These are phyloP conservation scores for Zoanthus gigantus DNA, from an alignment of 92 coral and sea anemone species.

Conservation along the genomic window DNA sequence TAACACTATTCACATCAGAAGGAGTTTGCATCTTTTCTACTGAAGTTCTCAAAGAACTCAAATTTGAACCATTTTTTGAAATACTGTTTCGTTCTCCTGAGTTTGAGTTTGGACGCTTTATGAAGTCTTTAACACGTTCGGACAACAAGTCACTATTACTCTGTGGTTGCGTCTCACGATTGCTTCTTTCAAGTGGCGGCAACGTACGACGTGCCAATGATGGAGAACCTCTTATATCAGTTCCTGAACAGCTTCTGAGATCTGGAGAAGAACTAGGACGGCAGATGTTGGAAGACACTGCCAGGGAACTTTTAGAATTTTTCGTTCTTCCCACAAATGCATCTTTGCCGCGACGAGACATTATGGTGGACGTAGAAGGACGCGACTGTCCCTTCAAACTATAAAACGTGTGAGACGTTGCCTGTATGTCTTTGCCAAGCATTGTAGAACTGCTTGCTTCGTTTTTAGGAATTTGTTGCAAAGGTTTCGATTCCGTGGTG, in stretches of 20 bases:
- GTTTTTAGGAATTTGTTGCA: background rate
- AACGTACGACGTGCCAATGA: slow-evolving; percentile 1
- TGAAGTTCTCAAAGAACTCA: background rate
- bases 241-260: background rate
- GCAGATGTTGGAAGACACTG: slow-evolving; percentile 20
- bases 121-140: slow-evolving; percentile 66
- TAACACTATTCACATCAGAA: no score
- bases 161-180: background rate
- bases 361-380: background rate
- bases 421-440: background rate
- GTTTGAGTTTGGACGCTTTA: slow-evolving; percentile 62
- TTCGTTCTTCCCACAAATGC: background rate
- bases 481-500: background rate
- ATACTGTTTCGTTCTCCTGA: slow-evolving; percentile 36
- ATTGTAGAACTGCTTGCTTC: background rate
- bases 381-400: background rate
- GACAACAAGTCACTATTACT: slow-evolving; percentile 15
- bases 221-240: slow-evolving; percentile 27
- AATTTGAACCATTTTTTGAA: background rate
- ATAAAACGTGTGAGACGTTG: background rate
- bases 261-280: slow-evolving; percentile 23
- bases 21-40: background rate
- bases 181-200: slow-evolving; percentile 28
- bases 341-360: background rate
- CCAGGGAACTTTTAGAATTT: background rate